A percentile compares a stretch with the other conserved stretches of the same genome.
phyloP scores from a whole-genome alignment of 1,140 invertebrate species.

The Tetranychus cinnabarinus region DNA sequence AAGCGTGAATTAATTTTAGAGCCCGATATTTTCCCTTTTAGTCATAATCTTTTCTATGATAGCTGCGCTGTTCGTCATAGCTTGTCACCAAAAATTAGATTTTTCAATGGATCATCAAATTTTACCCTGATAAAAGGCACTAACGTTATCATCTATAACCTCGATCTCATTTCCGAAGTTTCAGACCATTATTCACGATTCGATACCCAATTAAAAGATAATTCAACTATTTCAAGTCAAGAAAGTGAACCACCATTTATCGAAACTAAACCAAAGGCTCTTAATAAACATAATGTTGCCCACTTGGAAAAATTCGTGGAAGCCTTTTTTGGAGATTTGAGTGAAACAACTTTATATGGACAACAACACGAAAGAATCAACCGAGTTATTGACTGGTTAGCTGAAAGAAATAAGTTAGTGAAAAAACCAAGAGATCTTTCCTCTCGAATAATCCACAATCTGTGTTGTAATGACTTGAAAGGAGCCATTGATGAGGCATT shows the following conservation, averaged over 20 bases:
- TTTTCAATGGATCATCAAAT: slow-evolving; percentile 5
- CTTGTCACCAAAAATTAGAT: slow-evolving; percentile 2
- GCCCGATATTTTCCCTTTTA: background rate
- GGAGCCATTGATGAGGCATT: slow-evolving; percentile 5
- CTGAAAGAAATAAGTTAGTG: background rate
- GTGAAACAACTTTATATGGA: background rate
- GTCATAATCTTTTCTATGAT: slow-evolving; percentile 2
- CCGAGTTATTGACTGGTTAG: slow-evolving; percentile 7
- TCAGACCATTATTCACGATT: background rate
- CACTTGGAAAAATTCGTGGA: slow-evolving; percentile 3
- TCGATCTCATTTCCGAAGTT: slow-evolving; percentile 4
- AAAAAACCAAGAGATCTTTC: slow-evolving; percentile 1
- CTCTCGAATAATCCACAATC: slow-evolving; percentile 3
- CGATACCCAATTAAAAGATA: background rate
- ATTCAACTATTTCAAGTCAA: background rate
- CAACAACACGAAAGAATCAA: slow-evolving; percentile 4
- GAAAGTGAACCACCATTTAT: background rate
- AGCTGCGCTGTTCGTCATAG: slow-evolving; percentile 1
- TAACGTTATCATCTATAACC: background rate
- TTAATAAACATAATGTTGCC: background rate
- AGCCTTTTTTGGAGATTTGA: slow-evolving; percentile 7
- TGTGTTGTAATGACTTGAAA: slow-evolving; percentile 7
- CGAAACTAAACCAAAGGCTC: background rate
- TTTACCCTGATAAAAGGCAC: background rate
- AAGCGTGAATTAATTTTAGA: slow-evolving; percentile 3